These are phyloP conservation scores for Anser brachyrhynchus DNA, from an alignment of 2,113 vertebrate species.

Conservation along the genomic window DNA sequence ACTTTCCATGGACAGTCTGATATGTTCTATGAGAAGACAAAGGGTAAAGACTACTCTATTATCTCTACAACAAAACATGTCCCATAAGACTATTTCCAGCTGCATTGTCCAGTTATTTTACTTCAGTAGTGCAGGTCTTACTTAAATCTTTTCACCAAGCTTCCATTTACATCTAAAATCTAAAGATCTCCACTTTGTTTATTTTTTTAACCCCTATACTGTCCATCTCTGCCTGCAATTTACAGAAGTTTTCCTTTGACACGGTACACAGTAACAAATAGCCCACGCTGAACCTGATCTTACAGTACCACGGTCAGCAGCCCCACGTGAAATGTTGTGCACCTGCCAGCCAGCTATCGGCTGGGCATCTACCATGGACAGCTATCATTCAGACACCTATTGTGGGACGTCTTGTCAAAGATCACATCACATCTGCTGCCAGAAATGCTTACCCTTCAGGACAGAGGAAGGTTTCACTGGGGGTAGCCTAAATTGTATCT, in stretches of 20 bases:
- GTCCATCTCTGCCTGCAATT: neutral
- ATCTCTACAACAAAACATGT: neutral
- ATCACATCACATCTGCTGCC: accelerated
- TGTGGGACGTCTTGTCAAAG: accelerated
- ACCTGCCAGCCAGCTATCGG: neutral
- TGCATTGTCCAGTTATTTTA: neutral
- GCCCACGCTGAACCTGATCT: neutral
- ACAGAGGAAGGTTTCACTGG: neutral
- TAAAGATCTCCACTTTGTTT: neutral
- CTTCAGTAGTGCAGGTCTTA: neutral
- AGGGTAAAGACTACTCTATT: accelerated
- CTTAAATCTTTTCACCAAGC: neutral
- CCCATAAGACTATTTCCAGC: neutral
- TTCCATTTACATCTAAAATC: neutral
- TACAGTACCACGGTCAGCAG: neutral
- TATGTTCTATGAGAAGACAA: neutral
- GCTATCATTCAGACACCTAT: accelerated
- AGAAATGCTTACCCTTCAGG: neutral
- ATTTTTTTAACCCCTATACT: neutral
- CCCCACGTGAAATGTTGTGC: accelerated
- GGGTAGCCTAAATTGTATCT: neutral
- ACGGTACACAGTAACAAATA: accelerated
- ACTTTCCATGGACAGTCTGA: neutral
- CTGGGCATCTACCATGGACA: neutral
- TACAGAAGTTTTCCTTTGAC: neutral